Base-by-base conservation (phyloP, 1,140 invertebrate genomes). In the Hylaeus anthracinus region DNA sequence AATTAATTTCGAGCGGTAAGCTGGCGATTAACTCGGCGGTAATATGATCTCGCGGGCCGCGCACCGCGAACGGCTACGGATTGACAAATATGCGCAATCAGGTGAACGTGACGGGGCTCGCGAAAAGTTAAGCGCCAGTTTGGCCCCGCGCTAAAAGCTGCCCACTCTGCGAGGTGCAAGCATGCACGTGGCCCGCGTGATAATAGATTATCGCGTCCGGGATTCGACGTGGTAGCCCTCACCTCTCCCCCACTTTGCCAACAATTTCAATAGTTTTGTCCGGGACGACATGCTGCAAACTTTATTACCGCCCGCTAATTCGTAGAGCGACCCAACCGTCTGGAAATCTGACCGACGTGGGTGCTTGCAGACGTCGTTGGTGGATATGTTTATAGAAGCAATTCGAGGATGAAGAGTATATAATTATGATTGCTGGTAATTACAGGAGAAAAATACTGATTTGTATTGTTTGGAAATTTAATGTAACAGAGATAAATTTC, bases 1-100 rank as follows among this genome's bases (percentile, higher is more conserved):
- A 73, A 79, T 79, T 79, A 79, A 79, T 79, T 79, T 79, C 77
- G 61, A 73, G 71, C 77, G 77, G 77, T 73, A 79, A 73, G 51
- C 71, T 79, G n/a, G 71, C 61, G 77, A 79, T 79, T 79, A 79
- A 79, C 77, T 79, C 51, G 43, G 37, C 12, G 71, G 71, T 73
- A 72, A 65, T 79, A 79, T 73, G 61, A 79, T 79, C 77, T 65
- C 51, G 37, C 72, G 48, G 72, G 48, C 48, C 26, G 41, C 41
- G 26, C 55, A 43, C 48, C 53, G 72, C 14, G 26, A 9, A 56
- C 51, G 26, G 26, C 26, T 79, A 79, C 43, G 37, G 70, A 79
- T 79, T 79, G 77, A 79, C 77, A 73, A 79, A 79, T 65, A 65
- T 48, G 60, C 26, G 48, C 70, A 43, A 79, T 72, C 48, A 48